Evolutionary conservation across 2,797 vertebrate species (phyloP), one percentile per base, ranked within the genome.

Genomic region (Rhyacichthys aspro): DNA sequence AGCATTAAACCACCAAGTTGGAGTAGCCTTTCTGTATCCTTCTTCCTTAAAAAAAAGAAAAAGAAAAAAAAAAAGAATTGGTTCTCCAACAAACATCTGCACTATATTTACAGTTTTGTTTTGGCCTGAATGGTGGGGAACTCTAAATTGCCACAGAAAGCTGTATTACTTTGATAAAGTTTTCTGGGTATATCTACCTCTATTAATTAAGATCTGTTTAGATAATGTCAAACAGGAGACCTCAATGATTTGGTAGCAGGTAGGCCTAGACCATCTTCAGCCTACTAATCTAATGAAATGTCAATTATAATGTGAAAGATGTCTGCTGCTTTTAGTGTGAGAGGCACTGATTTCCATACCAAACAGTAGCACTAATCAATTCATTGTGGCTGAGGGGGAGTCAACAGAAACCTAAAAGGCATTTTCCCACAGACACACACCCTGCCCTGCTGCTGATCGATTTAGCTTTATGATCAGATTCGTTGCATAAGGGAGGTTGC

Each of bases 401-500:
- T 54, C 81, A 70, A 77, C 70, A 63, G 38, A 42, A 42, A 64
- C 52, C 16, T 59, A 49, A 41, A 63, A 44, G 47, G 66, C 62
- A 69, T 53, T 45, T 42, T 38, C 38, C 36, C 8, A 56, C 58
- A 60, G 23, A 28, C 3, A 3, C 23, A 28, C 23, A 28, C 23
- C 23, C 23, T 28, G 23, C 18, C 16, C 34, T 7, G 15, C 41
- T 44, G 54, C 66, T 28, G 46, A 81, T 84, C 72, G 59, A 64
- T 73, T 12, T 1, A 14, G 12, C 54, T 28, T 12, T 58, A 47
- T 55, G 28, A 42, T 59, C 28, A 63, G 14, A 44, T 33, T 50
- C 9, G 23, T 69, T 83, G 45, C 36, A 43, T 67, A 75, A 75
- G 52, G 57, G 56, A 54, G 1, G 23, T 45, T 83, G 73, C 59